Conservation (phyloP, 1,140 invertebrate genomes). For the Cataglyphis hispanica region DNA sequence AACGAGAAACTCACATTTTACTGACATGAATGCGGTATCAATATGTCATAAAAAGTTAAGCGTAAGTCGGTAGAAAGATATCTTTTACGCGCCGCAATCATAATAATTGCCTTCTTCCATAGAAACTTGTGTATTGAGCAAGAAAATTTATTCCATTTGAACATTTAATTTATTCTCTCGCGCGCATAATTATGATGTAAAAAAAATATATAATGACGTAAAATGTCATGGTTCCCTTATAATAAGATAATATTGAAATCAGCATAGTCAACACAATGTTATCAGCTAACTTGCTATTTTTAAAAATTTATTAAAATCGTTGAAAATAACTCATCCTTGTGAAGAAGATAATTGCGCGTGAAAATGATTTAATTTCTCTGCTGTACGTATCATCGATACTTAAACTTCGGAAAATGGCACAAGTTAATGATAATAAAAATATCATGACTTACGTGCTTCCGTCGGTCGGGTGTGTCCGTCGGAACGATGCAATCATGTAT, state of each 20-base stretch:
- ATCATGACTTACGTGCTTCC: conserved; percentile 9
- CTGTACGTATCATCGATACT: neutral
- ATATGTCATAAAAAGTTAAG: conserved; percentile 6
- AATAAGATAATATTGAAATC: neutral
- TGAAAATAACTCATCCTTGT: neutral
- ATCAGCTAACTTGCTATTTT: neutral
- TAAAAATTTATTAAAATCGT: neutral
- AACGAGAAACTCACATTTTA: conserved; percentile 36
- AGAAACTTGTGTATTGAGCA: conserved; percentile 5
- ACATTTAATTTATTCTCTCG: neutral
- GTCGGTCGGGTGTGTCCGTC: conserved; percentile 6
- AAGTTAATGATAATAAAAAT: neutral
- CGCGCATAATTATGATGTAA: neutral
- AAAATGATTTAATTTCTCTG: neutral
- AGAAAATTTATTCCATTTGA: neutral
- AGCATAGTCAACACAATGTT: neutral
- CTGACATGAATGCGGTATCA: conserved; percentile 40
- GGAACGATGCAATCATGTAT: neutral
- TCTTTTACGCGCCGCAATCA: conserved; percentile 19
- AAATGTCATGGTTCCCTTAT: neutral
- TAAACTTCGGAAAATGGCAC: neutral
- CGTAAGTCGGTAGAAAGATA: conserved; percentile 4
- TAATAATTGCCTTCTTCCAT: neutral
- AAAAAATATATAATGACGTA: neutral
- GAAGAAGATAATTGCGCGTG: neutral